Base-by-base conservation (phyloP, 2,113 vertebrate species). In the Pluvianellus socialis region DNA sequence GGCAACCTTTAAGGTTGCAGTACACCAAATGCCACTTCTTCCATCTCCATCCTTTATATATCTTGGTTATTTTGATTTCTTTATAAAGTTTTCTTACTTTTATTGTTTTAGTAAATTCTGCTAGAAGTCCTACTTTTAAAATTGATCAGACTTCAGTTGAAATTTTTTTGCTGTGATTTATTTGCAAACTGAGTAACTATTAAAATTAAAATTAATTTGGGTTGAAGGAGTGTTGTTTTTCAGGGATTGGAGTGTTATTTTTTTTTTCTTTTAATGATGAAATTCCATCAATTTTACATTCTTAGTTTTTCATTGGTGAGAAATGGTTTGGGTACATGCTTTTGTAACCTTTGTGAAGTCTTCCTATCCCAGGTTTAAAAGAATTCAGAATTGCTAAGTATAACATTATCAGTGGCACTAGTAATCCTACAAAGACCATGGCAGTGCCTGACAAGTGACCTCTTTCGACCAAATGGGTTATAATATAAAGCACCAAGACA, bases 201-300 rank as follows among this genome's bases (percentile, higher is more conserved):
- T 58, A 40, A 47, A 72, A 17, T 32, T 0, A 63, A 75, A 90
- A 61, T 15, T 18, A 44, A 40, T 58, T 44, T 33, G 9, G 1
- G 0, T 14, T 75, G 13, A 16, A 65, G 4, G 5, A 40, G 1
- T 44, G 15, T 7, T 72, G 6, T 0, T 38, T 66, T 53, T 19
- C 1, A 1, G 16, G 3, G 14, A 6, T 17, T 17, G 2, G 2
- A 2, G 3, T 5, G 4, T 8, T 86, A 7, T 3, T 32, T 47
- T 56, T 35, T 50, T 62, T 59, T 67, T 8, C 2, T 61, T 70
- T 55, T 59, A 45, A 55, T 6, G 59, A 23, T 56, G 2, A 2
- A 10, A 8, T 75, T 88, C 14, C 7, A 65, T 23, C 7, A 53
- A 5, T 66, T 87, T 71, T 53, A 40, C 19, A 30, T 71, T 63